These are phyloP conservation scores for Phalacrocorax carbo DNA, from an alignment of 2,113 vertebrate genomes.

Conservation along the genomic window DNA sequence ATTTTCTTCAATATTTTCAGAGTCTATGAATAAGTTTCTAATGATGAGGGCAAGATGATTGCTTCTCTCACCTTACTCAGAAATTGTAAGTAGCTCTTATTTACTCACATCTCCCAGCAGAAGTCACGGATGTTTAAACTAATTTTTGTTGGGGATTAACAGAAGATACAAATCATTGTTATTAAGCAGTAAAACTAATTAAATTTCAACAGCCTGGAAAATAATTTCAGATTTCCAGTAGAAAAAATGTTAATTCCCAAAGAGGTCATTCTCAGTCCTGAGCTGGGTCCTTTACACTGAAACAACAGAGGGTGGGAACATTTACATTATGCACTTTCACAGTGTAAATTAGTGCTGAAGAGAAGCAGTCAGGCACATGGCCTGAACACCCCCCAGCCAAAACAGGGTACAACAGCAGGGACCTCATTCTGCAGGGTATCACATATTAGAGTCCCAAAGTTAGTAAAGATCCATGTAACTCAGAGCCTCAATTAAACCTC, in stretches of 20 bases:
- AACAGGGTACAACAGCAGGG: neutral
- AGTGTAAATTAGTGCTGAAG: neutral
- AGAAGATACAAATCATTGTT: neutral
- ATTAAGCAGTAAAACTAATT: constrained; percentile 12
- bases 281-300: neutral
- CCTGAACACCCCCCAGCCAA: neutral
- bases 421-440: neutral
- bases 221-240: neutral
- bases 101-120: neutral
- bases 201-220: constrained; percentile 8
- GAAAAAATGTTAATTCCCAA: neutral
- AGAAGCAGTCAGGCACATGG: neutral
- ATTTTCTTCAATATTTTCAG: neutral
- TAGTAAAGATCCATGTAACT: fast-evolving
- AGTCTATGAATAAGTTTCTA: neutral
- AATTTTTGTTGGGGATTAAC: neutral
- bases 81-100: neutral
- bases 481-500: neutral
- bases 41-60: neutral
- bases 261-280: neutral
- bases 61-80: neutral
- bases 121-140: neutral
- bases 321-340: neutral
- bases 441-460: neutral
- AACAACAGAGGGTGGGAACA: neutral